Evolutionary conservation across 2,888 invertebrate genomes (phyloP).

Genomic region (Gari tellinella): DNA sequence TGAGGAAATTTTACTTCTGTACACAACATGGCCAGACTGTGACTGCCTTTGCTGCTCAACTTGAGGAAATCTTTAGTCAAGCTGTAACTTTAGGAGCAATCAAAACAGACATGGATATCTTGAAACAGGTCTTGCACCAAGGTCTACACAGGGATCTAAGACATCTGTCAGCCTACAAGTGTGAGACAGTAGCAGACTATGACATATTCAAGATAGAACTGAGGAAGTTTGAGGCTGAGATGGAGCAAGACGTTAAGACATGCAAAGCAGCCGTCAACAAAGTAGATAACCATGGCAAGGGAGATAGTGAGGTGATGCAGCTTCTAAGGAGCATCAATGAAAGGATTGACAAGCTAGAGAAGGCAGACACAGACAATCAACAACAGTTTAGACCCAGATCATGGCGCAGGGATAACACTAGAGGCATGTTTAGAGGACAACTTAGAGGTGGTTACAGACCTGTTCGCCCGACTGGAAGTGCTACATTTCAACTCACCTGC

Average conservation of each 20-base stretch:
- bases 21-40: slow-evolving; percentile 1
- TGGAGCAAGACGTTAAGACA: slow-evolving; percentile 7
- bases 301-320: slow-evolving; percentile 21
- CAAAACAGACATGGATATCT: slow-evolving; percentile 4
- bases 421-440: slow-evolving; percentile 6
- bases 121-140: slow-evolving; percentile 15
- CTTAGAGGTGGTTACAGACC: background rate
- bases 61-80: slow-evolving; percentile 13
- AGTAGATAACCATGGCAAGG: background rate
- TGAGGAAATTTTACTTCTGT: slow-evolving; percentile 19
- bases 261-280: slow-evolving; percentile 1
- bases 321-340: slow-evolving; percentile 16
- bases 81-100: slow-evolving; percentile 23
- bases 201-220: slow-evolving; percentile 36
- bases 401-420: background rate
- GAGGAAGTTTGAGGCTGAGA: slow-evolving; percentile 24
- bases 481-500: slow-evolving; percentile 15
- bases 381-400: slow-evolving; percentile 1
- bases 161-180: slow-evolving; percentile 19
- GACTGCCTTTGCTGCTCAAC: background rate
- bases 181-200: slow-evolving; percentile 21
- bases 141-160: slow-evolving; percentile 22
- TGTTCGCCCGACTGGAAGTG: slow-evolving; percentile 7
- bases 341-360: slow-evolving; percentile 22
- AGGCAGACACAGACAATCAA: background rate